These are phyloP conservation scores for Petrocephalus sullivani DNA, from an alignment of 2,797 vertebrate genomes.

Conservation along the genomic window DNA sequence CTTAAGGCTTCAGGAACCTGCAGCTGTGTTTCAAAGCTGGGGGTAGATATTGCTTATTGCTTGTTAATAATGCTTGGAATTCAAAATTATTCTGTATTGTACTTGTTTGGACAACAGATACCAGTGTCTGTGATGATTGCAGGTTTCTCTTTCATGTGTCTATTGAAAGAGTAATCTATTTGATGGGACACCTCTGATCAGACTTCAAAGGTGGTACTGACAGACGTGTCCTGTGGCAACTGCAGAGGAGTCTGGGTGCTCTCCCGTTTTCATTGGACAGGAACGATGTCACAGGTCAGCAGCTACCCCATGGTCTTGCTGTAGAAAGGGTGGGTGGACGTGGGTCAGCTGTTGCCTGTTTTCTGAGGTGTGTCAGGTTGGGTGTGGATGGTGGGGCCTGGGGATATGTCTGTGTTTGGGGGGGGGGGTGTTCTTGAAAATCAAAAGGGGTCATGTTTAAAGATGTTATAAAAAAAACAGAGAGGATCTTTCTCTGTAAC, in stretches of 20 bases:
- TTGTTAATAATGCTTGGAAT: neutral
- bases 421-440: neutral
- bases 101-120: neutral
- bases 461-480: neutral
- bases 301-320: neutral
- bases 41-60: neutral
- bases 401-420: neutral
- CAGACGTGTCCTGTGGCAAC: neutral
- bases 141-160: conserved; percentile 5
- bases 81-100: neutral
- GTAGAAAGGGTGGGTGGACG: neutral
- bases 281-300: neutral
- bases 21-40: neutral
- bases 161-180: neutral
- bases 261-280: neutral
- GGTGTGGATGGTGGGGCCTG: neutral
- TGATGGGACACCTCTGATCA: conserved; percentile 18
- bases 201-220: neutral
- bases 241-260: neutral
- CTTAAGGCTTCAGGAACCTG: neutral
- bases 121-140: neutral
- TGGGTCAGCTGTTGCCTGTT: neutral
- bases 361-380: neutral
- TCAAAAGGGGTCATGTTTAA: neutral
- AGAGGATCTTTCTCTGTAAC: neutral